Evolutionary conservation across 2,888 invertebrate genomes (phyloP).

Genomic region (Rhagophthalmus giganteus): DNA sequence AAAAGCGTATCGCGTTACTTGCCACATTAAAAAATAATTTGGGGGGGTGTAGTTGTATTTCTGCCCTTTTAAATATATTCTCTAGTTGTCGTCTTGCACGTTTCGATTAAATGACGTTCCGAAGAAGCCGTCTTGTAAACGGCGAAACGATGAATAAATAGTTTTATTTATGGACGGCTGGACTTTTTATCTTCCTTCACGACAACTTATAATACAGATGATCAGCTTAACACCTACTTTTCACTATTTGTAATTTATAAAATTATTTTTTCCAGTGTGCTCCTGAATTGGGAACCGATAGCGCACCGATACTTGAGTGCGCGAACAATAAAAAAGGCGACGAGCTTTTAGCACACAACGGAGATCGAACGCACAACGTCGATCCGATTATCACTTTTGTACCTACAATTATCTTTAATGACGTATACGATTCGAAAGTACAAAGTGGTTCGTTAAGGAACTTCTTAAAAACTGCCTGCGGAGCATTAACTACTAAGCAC

Average conservation of each 20-base stretch:
- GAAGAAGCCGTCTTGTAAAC: no score
- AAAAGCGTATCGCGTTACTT: no score
- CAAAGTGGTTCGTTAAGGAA: slow-evolving; percentile 35
- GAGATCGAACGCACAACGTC: slow-evolving; percentile 48
- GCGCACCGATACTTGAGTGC: slow-evolving; percentile 44
- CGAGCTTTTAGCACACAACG: slow-evolving; percentile 49
- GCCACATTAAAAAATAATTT: no score
- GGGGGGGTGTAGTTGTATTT: no score
- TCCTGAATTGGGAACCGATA: slow-evolving; percentile 38
- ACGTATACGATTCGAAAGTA: slow-evolving; percentile 35
- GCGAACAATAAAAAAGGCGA: slow-evolving; percentile 42
- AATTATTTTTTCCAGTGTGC: slow-evolving; percentile 54
- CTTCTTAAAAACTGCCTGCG: slow-evolving; percentile 38
- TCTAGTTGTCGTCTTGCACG: no score
- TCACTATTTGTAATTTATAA: no score
- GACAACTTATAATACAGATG: background rate
- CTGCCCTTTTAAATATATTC: no score
- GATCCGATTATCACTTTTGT: slow-evolving; percentile 49
- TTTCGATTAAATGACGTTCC: no score
- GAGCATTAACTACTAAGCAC: background rate
- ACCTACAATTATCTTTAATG: slow-evolving; percentile 55
- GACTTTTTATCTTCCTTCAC: background rate
- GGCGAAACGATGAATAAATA: no score
- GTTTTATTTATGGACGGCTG: no score
- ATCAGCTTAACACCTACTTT: no score